Conservation (phyloP, 1,140 invertebrate genomes). For the Atopsyche davidsoni region DNA sequence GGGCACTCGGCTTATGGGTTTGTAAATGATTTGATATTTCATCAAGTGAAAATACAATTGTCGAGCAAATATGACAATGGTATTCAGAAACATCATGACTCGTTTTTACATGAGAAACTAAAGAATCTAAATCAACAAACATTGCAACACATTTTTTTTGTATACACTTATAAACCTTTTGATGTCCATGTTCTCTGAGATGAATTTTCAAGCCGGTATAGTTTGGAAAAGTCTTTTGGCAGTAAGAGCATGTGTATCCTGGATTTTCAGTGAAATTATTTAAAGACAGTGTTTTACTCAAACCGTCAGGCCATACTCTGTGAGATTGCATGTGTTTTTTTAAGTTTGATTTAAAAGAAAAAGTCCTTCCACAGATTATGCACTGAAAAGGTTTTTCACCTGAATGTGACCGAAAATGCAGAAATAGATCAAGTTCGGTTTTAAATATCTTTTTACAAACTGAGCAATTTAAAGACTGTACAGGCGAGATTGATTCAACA, state of each 20-base stretch:
- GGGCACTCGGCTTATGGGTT: slow-evolving; percentile 41
- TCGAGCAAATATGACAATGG: slow-evolving; percentile 53
- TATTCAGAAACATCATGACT: slow-evolving; percentile 45
- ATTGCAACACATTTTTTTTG: slow-evolving; percentile 32
- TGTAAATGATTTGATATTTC: slow-evolving; percentile 55
- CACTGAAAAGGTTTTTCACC: slow-evolving; percentile 35
- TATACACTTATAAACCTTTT: slow-evolving; percentile 36
- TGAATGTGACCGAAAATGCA: slow-evolving; percentile 32
- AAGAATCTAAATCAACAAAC: slow-evolving; percentile 31
- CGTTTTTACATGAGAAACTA: slow-evolving; percentile 32
- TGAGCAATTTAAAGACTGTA: slow-evolving; percentile 27
- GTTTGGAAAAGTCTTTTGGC: slow-evolving; percentile 28
- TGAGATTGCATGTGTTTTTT: slow-evolving; percentile 34
- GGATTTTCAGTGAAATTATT: slow-evolving; percentile 28
- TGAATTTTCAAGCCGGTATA: slow-evolving; percentile 33
- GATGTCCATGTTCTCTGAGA: slow-evolving; percentile 31
- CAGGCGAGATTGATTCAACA: too few relatives aligned
- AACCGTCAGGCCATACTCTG: slow-evolving; percentile 34
- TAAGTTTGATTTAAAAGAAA: slow-evolving; percentile 36
- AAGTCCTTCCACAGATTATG: slow-evolving; percentile 35
- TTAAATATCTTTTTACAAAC: slow-evolving; percentile 32
- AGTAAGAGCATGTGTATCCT: slow-evolving; percentile 34
- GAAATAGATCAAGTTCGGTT: slow-evolving; percentile 28
- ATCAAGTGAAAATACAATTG: slow-evolving; percentile 48
- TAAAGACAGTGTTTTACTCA: slow-evolving; percentile 33